Evolutionary conservation across 2,888 invertebrate genomes (phyloP), one percentile per base, ranked within the genome.

Genomic region (Alitta virens): DNA sequence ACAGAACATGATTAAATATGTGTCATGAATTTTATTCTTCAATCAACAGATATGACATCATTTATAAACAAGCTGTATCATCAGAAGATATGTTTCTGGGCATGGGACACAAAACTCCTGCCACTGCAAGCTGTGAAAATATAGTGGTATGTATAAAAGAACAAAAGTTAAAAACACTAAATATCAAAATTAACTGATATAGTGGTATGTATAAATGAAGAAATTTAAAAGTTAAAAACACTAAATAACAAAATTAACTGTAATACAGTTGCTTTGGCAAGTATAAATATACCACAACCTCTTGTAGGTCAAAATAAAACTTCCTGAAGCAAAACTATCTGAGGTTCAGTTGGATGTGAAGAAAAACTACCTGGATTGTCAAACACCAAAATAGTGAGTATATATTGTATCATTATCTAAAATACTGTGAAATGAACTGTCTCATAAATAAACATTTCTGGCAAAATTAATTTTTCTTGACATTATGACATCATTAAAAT

Each of bases 111-210:
- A 92, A 91, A 79, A 91, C 89, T 0, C 87, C 89, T 21, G 84
- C 88, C 1, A 88, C 91, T 0, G 86, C 91, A 2, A 92, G 92
- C 75, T 94, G 94, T 82, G 94, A 95, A 81, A 90, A 91, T 79
- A 88, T 95, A 82, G 85, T 92, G n/a, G 84, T 95, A 25, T 86
- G 86, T 64, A 9, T n/a, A 18, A 49, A 51, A 21, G 9, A 9
- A 40, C 16, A 9, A 12, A 16, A 40, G 40, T 9, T 9, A 16
- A 40, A 40, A 40, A 40, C 9, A 40, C 40, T 12, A 40, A 40
- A 12, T 40, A 40, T 12, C 9, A 16, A 40, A 40, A 40, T 40
- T 40, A 40, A 12, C 9, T 40, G 40, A 12, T 16, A 40, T 9
- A 40, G 16, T 12, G 16, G 9, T 12, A 40, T 40, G 12, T 40